phyloP scores from a whole-genome alignment of 1,140 invertebrate species.

The Aleiodes sp. region DNA sequence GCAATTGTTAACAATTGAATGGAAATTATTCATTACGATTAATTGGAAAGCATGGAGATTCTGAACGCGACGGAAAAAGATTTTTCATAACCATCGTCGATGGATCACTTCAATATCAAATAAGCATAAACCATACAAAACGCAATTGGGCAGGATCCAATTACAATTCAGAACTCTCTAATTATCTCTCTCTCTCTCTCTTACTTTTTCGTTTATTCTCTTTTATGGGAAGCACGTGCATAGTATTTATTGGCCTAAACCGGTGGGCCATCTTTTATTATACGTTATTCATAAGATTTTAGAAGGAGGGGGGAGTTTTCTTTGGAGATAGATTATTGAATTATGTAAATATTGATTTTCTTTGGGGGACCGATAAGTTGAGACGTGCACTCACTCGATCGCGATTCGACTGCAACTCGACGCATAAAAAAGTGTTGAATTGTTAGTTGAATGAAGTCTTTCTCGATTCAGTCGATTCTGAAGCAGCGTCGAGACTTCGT shows the following conservation, averaged over 20 bases:
- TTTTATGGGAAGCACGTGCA: conserved; percentile 41
- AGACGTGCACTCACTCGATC: too few species aligned
- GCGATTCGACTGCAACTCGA: too few species aligned
- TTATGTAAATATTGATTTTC: too few species aligned
- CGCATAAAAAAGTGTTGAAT: too few species aligned
- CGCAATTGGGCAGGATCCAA: conserved; percentile 59
- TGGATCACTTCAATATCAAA: conserved; percentile 13
- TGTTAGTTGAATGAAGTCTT: too few species aligned
- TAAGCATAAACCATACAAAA: conserved; percentile 29
- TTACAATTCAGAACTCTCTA: conserved; percentile 29
- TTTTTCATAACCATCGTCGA: conserved; percentile 25
- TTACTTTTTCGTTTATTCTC: background rate
- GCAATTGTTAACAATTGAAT: too few species aligned
- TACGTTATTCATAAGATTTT: conserved; percentile 48
- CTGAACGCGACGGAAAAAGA: conserved; percentile 19
- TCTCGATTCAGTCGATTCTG: too few species aligned
- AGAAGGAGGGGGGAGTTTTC: background rate
- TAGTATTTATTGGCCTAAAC: conserved; percentile 61
- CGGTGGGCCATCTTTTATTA: conserved; percentile 40
- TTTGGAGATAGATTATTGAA: too few species aligned
- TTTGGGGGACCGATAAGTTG: too few species aligned
- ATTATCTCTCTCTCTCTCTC: conserved; percentile 10
- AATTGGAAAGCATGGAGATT: background rate
- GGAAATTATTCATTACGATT: too few species aligned
- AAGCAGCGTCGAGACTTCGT: too few species aligned